Evolutionary conservation across 2,888 invertebrate genomes (phyloP), one percentile per base, ranked within the genome.

Genomic region (Enchytraeus crypticus): DNA sequence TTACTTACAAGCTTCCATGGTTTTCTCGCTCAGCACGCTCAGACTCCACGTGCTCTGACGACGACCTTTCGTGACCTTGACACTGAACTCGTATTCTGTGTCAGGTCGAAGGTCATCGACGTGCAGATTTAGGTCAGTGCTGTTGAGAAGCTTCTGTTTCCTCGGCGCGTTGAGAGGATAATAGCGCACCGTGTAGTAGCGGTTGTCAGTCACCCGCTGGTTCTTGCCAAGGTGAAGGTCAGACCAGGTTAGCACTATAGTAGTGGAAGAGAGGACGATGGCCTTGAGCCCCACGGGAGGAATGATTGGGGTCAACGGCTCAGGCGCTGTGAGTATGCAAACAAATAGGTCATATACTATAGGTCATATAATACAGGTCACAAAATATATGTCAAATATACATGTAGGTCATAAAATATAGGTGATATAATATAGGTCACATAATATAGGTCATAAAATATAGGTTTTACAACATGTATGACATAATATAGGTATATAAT

Each of bases 211-310:
- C 33, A 89, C 87, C 69, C 86, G 84, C 85, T 91, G 90, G 73
- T 88, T 88, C 34, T 89, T 87, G 23, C 92, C 83, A n/a, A 90
- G 87, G 61, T 76, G 79, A 2, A 88, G 88, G 78, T 97, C 97
- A 0, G 90, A 91, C 97, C 97, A 98, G 74, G 91, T 90, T 0
- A 98, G 84, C 1, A 93, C 88, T 1, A 95, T 92, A 0, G 92
- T 89, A 2, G 86, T 87, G 0, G 91, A 86, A 5, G 95, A 93
- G 73, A 93, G 82, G 70, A 96, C 90, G 64, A 89, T 88, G 0
- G 93, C 93, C 80, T 77, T 87, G 3, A 92, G 81, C 0, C 90
- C 91, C 27, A 91, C 86, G 0, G 92, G 92, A 18, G 92, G 89
- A 71, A 87, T 84, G 67, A 92, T 84, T 30, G 87, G 87, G 26